phyloP scores from a whole-genome alignment of 2,888 invertebrate genomes.

The Tillus elongatus region DNA sequence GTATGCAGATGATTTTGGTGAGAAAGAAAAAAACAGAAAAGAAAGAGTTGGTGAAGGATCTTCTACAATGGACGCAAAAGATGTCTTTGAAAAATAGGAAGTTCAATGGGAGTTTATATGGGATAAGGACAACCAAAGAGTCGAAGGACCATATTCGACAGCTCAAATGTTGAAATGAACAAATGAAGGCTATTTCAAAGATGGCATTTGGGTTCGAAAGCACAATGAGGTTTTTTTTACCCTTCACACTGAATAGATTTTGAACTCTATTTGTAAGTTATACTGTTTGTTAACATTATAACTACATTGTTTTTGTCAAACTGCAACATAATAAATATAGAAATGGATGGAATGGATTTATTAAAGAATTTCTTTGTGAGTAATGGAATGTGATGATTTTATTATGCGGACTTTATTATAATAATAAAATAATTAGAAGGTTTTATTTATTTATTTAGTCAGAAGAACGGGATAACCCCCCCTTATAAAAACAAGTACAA shows the following conservation, averaged over 20 bases:
- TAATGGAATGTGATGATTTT: too few species aligned
- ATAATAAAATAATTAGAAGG: too few species aligned
- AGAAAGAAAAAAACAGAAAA: slow-evolving; percentile 57
- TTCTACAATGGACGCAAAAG: slow-evolving; percentile 18
- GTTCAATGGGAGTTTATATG: slow-evolving; percentile 89
- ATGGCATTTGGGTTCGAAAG: slow-evolving; percentile 79
- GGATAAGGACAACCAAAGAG: slow-evolving; percentile 64
- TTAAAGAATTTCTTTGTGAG: too few species aligned
- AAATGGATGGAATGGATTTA: too few species aligned
- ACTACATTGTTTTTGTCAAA: neutral
- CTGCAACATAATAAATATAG: too few species aligned
- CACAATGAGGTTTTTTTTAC: slow-evolving; percentile 69
- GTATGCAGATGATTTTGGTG: slow-evolving; percentile 87
- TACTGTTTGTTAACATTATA: neutral
- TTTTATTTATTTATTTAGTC: too few species aligned
- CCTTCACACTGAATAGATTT: slow-evolving; percentile 85
- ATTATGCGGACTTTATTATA: too few species aligned
- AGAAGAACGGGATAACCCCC: too few species aligned
- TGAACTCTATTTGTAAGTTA: slow-evolving; percentile 59
- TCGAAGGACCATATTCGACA: slow-evolving; percentile 78
- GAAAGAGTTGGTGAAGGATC: slow-evolving; percentile 22
- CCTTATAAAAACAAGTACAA: too few species aligned
- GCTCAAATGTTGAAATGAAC: slow-evolving; percentile 88
- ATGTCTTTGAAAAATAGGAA: slow-evolving; percentile 36
- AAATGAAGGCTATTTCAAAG: slow-evolving; percentile 74